These are phyloP conservation scores for Puma concolor DNA, from an alignment of 2,113 vertebrate species.

Conservation along the genomic window DNA sequence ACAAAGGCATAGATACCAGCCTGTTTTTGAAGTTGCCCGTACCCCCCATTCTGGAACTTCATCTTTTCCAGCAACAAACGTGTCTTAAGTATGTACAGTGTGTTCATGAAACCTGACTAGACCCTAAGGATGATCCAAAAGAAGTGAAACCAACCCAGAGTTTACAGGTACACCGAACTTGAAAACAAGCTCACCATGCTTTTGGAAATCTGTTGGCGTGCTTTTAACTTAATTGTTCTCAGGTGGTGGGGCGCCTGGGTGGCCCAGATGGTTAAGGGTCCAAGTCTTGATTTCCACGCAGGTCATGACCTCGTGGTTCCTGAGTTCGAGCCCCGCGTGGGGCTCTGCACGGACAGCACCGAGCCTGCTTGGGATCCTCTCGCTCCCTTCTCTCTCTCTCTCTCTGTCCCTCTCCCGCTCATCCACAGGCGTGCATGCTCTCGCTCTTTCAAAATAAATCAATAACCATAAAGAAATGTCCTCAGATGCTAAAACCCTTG, in stretches of 20 bases:
- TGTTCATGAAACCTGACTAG: background rate
- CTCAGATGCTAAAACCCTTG: background rate
- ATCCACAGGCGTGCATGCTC: too few relatives aligned
- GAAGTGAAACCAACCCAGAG: background rate
- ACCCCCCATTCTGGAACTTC: background rate
- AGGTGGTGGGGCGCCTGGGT: too few relatives aligned
- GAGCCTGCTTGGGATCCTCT: too few relatives aligned
- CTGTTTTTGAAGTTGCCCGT: background rate
- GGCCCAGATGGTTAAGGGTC: too few relatives aligned
- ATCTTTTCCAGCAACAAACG: background rate
- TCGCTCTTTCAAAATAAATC: too few relatives aligned
- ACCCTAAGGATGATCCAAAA: background rate
- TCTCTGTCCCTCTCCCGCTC: too few relatives aligned
- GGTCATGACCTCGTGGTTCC: too few relatives aligned
- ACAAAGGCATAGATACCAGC: background rate
- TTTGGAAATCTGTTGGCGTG: background rate
- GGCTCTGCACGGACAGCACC: too few relatives aligned
- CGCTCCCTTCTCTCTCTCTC: too few relatives aligned
- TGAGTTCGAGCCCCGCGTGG: too few relatives aligned
- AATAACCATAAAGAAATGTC: too few relatives aligned
- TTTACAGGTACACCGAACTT: background rate
- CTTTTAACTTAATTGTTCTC: background rate
- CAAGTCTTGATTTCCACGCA: too few relatives aligned
- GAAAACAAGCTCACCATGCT: background rate
- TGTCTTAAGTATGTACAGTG: background rate